Evolutionary conservation across 1,140 invertebrate genomes (phyloP), one percentile per base, ranked within the genome.

Genomic region (Magallana gigas): DNA sequence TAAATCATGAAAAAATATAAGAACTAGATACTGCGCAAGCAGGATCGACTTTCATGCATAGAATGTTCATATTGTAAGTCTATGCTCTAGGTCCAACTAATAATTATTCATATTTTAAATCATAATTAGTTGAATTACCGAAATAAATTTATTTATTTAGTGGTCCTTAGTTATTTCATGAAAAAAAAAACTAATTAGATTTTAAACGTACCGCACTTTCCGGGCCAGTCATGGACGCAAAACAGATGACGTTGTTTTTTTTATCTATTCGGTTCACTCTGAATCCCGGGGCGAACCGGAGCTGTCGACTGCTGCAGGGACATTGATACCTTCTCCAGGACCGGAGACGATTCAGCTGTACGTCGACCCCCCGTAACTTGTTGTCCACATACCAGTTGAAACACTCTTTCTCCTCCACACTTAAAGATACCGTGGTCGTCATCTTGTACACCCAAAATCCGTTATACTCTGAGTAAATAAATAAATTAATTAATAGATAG

Each of bases 381-480:
- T 76, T 76, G 18, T 76, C 68, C 36, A 76, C 36, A 29, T 76
- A 76, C 68, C 68, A 76, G 23, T 76, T 76, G 36, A 76, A 76
- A 23, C 68, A 76, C 11, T 76, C 12, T 29, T 29, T 76, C 68
- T 76, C 68, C 68, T 76, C 68, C 11, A 9, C 11, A 76, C 23
- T 76, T 8, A 36, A 0, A 29, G 23, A 7, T 12, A 23, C 23
- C 8, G 12, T 11, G 8, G 7, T 76, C 9, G 68, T 29, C 68
- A 76, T 76, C 68, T 76, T 76, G 68, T 76, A 76, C 2, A 76
- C 23, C 68, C 68, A 76, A 23, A 76, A 76, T 0, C 68, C 68
- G 36, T 76, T 76, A 11, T 29, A 11, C 36, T 23, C 68, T 76
- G 14, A 12, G 9, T 48, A 48, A 48, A 4, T 48, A 48, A 48